Conservation (phyloP, 2,888 invertebrate genomes). For the Parelbella ahira region DNA sequence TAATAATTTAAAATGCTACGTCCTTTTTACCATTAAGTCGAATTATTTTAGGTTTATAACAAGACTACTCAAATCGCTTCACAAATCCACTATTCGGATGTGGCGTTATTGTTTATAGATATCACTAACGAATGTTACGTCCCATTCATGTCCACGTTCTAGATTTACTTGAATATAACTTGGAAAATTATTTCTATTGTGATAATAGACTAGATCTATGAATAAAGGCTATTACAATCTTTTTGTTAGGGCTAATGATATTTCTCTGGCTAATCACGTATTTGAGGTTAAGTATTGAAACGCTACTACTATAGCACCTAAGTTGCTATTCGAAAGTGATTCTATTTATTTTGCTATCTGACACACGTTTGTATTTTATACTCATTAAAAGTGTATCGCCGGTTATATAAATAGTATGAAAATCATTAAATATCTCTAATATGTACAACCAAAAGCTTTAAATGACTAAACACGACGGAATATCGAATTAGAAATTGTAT, state of each 20-base stretch:
- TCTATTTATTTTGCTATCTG: neutral
- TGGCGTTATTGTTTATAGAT: slow-evolving; percentile 71
- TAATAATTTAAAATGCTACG: slow-evolving; percentile 44
- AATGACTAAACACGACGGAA: too few species aligned
- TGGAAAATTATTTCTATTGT: slow-evolving; percentile 9
- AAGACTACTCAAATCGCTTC: slow-evolving; percentile 29
- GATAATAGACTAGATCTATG: slow-evolving; percentile 27
- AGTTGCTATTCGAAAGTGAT: slow-evolving; percentile 6
- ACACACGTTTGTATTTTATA: too few species aligned
- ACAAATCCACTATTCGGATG: slow-evolving; percentile 51
- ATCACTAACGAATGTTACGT: slow-evolving; percentile 76
- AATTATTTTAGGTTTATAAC: slow-evolving; percentile 28
- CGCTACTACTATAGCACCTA: slow-evolving; percentile 13
- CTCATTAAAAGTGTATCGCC: too few species aligned
- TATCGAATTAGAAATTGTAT: too few species aligned
- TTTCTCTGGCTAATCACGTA: slow-evolving; percentile 13
- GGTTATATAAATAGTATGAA: neutral
- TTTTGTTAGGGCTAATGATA: neutral
- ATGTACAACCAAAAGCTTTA: too few species aligned
- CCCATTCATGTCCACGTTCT: slow-evolving; percentile 69
- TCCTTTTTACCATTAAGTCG: slow-evolving; percentile 33
- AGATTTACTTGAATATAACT: slow-evolving; percentile 33
- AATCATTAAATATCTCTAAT: too few species aligned
- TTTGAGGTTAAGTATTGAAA: slow-evolving; percentile 62
- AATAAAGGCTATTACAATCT: slow-evolving; percentile 6